Evolutionary conservation across 2,797 vertebrate species (phyloP).

Genomic region (Borostomias antarcticus): DNA sequence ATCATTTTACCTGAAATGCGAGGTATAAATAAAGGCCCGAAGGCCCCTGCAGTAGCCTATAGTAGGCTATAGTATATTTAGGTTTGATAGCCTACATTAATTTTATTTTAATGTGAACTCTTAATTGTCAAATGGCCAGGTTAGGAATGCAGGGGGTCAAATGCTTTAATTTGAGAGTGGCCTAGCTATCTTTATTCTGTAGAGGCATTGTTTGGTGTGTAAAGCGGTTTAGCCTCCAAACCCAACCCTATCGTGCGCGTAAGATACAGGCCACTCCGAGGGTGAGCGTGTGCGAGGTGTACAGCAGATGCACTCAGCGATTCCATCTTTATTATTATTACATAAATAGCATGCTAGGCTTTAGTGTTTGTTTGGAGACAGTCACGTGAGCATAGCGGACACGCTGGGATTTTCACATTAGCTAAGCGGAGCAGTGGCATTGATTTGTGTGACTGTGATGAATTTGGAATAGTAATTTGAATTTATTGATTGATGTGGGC

Average conservation of each 20-base stretch:
- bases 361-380: constrained; percentile 55
- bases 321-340: not conserved
- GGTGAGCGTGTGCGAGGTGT: too few species aligned
- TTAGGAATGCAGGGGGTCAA: too few species aligned
- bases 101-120: too few species aligned
- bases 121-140: too few species aligned
- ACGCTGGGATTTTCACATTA: constrained; percentile 82
- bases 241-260: too few species aligned
- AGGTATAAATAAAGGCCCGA: not conserved
- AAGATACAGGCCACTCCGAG: too few species aligned
- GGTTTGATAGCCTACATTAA: too few species aligned
- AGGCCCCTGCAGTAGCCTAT: not conserved
- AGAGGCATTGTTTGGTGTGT: too few species aligned
- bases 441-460: constrained; percentile 88
- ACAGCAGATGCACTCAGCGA: too few species aligned
- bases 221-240: too few species aligned
- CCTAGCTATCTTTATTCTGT: too few species aligned
- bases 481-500: constrained; percentile 87
- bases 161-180: too few species aligned
- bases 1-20: constrained; percentile 1
- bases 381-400: constrained; percentile 60
- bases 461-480: constrained; percentile 93
- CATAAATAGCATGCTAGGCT: constrained; percentile 31
- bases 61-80: not conserved
- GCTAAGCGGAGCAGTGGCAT: constrained; percentile 83